Evolutionary conservation across 2,888 invertebrate species (phyloP).

Genomic region (Laothoe populi): DNA sequence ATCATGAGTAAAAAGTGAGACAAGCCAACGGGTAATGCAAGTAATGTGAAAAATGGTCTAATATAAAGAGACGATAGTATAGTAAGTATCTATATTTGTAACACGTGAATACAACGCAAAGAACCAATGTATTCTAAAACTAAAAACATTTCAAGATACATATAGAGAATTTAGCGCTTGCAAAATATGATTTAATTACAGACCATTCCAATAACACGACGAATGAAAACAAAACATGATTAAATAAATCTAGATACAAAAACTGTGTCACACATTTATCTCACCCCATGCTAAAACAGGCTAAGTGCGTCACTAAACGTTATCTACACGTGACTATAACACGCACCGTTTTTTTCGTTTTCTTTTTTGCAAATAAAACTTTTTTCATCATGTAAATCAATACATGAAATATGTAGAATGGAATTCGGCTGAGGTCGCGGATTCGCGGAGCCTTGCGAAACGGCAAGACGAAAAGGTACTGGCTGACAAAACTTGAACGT

Average conservation of each 20-base stretch:
- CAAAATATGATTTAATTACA: no score
- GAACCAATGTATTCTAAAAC: neutral
- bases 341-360: conserved; percentile 73
- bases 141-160: neutral
- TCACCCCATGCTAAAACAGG: conserved; percentile 54
- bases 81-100: neutral
- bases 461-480: conserved; percentile 69
- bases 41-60: conserved; percentile 36
- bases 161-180: no score
- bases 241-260: neutral
- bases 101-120: neutral
- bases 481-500: conserved; percentile 68
- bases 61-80: conserved; percentile 32
- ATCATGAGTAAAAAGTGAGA: conserved; percentile 64
- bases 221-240: neutral
- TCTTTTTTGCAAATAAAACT: conserved; percentile 65
- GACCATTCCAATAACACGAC: no score
- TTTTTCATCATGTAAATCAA: conserved; percentile 58
- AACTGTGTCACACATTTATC: conserved; percentile 21
- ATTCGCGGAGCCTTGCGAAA: conserved; percentile 61
- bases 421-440: conserved; percentile 32
- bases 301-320: conserved; percentile 57
- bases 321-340: conserved; percentile 49
- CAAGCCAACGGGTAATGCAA: conserved; percentile 59
- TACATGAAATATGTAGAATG: conserved; percentile 34